phyloP scores from a whole-genome alignment of 37 sponge, comb jelly and placozoan species.

The Agelas oroides region DNA sequence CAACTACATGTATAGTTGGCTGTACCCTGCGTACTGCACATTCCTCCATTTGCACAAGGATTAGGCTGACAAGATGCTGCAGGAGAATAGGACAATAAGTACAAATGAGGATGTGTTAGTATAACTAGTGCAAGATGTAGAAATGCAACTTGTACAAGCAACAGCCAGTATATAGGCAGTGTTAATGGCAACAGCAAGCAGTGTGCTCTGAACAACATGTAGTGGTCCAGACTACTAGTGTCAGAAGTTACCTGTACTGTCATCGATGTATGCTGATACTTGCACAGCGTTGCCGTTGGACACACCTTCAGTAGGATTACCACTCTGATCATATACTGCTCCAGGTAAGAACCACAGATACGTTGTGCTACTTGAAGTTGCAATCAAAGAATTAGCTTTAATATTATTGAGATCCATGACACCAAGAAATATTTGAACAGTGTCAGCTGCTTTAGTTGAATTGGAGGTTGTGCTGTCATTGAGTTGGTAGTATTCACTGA shows the following conservation, averaged over 20 bases:
- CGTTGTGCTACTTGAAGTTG: slow-evolving; percentile 54
- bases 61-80: too few relatives aligned
- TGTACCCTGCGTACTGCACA: slow-evolving; percentile 9
- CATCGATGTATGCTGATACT: slow-evolving; percentile 48
- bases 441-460: slow-evolving; percentile 21
- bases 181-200: too few relatives aligned
- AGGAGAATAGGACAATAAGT: too few relatives aligned
- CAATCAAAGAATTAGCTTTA: slow-evolving; percentile 77
- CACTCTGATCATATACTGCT: slow-evolving; percentile 71
- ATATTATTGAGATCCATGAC: slow-evolving; percentile 78
- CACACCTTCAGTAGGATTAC: slow-evolving; percentile 60
- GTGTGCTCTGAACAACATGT: too few relatives aligned
- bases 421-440: slow-evolving; percentile 56
- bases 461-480: slow-evolving; percentile 42
- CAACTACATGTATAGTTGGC: too few relatives aligned
- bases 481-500: slow-evolving; percentile 44
- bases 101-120: too few relatives aligned
- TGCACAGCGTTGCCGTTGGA: slow-evolving; percentile 63
- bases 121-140: too few relatives aligned
- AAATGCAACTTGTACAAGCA: not conserved
- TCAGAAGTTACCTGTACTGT: too few relatives aligned
- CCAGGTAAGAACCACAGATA: slow-evolving; percentile 63
- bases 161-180: slow-evolving; percentile 14
- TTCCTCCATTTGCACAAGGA: too few relatives aligned
- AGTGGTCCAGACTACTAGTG: too few relatives aligned